Evolutionary conservation across 53 echinoderm and acorn worm species (phyloP).

Genomic region (Pentamera pediparva): DNA sequence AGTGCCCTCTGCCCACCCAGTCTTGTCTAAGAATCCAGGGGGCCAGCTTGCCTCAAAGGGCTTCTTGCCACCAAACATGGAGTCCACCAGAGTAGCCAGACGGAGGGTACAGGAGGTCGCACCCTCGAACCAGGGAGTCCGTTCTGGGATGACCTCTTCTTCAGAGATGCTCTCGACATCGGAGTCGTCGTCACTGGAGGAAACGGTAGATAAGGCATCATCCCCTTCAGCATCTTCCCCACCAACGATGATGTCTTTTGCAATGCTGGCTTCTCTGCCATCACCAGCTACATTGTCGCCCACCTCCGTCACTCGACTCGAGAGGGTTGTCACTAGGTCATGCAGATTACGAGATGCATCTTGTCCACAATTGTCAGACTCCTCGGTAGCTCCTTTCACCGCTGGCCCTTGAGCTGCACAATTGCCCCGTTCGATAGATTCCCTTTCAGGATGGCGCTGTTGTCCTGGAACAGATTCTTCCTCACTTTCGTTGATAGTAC

Average conservation of each 20-base stretch:
- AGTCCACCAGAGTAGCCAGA: neutral
- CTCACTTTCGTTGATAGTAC: too few species aligned
- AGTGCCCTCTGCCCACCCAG: neutral
- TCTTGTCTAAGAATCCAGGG: neutral
- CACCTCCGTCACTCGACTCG: neutral
- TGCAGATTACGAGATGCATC: neutral
- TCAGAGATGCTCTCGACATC: neutral
- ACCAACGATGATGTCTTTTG: neutral
- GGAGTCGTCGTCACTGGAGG: neutral
- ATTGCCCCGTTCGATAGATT: too few species aligned
- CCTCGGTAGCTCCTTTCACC: neutral
- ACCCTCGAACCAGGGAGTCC: neutral
- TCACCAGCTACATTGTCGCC: neutral
- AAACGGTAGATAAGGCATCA: neutral
- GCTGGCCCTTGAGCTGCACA: too few species aligned
- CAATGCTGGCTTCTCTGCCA: neutral
- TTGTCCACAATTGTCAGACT: neutral
- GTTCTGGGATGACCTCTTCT: neutral
- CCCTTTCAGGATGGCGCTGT: too few species aligned
- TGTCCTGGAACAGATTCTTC: too few species aligned
- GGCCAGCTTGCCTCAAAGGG: conserved; percentile 6
- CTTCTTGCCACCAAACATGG: neutral
- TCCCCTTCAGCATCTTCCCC: neutral
- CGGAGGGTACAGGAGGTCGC: neutral
- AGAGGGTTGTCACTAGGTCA: neutral